These are phyloP conservation scores for Paralichthys olivaceus DNA, from an alignment of 2,113 vertebrate genomes.

Conservation along the genomic window DNA sequence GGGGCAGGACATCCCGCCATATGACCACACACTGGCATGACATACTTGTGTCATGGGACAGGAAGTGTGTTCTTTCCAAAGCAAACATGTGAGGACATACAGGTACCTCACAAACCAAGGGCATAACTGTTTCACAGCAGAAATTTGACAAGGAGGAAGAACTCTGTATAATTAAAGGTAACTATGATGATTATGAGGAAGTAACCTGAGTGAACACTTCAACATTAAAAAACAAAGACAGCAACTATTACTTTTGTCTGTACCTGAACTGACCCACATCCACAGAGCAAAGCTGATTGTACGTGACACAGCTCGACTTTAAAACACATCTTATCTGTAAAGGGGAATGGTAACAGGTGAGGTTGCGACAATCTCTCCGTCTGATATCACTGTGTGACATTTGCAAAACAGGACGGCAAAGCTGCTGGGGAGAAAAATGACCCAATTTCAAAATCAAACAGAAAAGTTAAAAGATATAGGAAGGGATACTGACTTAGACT, in stretches of 20 bases:
- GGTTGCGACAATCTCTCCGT: not conserved
- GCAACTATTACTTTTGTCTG: not conserved
- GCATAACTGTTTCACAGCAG: not conserved
- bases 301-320: constrained; percentile 1
- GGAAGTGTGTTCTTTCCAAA: constrained; percentile 45
- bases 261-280: not conserved
- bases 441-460: not conserved
- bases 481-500: not conserved
- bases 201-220: constrained; percentile 9
- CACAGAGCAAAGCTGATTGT: not conserved
- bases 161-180: constrained; percentile 28
- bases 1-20: constrained; percentile 2
- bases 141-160: constrained; percentile 34
- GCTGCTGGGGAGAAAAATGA: not conserved
- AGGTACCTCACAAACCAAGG: not conserved
- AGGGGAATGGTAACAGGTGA: constrained; percentile 22
- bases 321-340: constrained; percentile 3
- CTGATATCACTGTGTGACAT: constrained; percentile 12
- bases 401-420: not conserved
- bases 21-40: constrained; percentile 28
- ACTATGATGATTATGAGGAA: constrained; percentile 54
- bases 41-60: constrained; percentile 35
- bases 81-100: constrained; percentile 11
- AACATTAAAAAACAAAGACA: not conserved
- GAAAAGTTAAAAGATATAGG: not conserved